Percentiles rank a stretch among this genome's conserved stretches.
phyloP scores from a whole-genome alignment of 2,888 invertebrate genomes.

The Zygothrica quintamaculata region DNA sequence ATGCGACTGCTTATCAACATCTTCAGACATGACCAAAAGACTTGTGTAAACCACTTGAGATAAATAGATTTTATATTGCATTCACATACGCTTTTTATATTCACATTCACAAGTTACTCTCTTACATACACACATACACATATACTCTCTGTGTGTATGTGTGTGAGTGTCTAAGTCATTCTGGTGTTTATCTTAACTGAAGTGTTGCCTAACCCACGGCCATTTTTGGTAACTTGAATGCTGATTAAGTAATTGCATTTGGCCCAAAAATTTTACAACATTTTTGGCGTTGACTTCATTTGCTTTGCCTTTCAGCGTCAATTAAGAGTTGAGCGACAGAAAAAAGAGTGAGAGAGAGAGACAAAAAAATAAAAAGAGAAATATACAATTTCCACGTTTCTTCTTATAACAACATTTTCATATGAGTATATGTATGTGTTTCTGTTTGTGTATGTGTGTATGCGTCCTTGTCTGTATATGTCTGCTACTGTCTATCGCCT shows the following conservation, averaged over 20 bases:
- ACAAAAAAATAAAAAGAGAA: too few species aligned
- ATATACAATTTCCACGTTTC: slow-evolving; percentile 24
- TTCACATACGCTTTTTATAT: slow-evolving; percentile 21
- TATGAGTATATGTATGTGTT: slow-evolving; percentile 24
- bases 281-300: slow-evolving; percentile 78
- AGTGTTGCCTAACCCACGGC: slow-evolving; percentile 31
- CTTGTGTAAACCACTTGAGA: slow-evolving; percentile 70
- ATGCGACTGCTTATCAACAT: slow-evolving; percentile 19
- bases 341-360: too few species aligned
- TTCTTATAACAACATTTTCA: slow-evolving; percentile 22
- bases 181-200: slow-evolving; percentile 25
- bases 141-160: too few species aligned
- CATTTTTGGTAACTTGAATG: slow-evolving; percentile 53
- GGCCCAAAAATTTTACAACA: slow-evolving; percentile 67
- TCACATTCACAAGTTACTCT: too few species aligned
- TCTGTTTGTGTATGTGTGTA: slow-evolving; percentile 16
- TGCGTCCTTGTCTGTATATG: slow-evolving; percentile 14
- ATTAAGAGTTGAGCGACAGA: slow-evolving; percentile 61
- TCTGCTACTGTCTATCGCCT: slow-evolving; percentile 41
- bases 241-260: slow-evolving; percentile 79
- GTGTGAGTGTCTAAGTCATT: too few species aligned
- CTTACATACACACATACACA: too few species aligned
- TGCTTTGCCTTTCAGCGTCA: slow-evolving; percentile 74
- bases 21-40: slow-evolving; percentile 36
- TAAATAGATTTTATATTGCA: slow-evolving; percentile 67